Evolutionary conservation across 1,140 invertebrate genomes (phyloP).

Genomic region (Sitodiplosis mosellana): DNA sequence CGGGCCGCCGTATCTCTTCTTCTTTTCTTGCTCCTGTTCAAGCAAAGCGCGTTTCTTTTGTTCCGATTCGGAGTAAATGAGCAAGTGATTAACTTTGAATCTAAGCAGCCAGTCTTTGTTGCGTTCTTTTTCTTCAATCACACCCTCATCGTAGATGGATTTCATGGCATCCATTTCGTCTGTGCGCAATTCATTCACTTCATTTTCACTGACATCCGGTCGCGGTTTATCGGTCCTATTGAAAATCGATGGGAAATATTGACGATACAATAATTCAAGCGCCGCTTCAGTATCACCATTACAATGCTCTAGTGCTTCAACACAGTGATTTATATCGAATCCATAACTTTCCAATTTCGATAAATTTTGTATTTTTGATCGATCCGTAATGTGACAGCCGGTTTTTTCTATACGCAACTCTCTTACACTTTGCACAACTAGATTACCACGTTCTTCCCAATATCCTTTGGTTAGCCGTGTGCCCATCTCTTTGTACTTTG

Average conservation of each 20-base stretch:
- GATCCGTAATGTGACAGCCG: conserved; percentile 31
- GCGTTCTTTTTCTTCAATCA: conserved; percentile 41
- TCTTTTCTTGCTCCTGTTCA: conserved; percentile 11
- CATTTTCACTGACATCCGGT: conserved; percentile 22
- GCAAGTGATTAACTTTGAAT: conserved; percentile 44
- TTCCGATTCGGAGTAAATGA: conserved; percentile 27
- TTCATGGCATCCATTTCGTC: conserved; percentile 53
- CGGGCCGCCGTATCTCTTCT: conserved; percentile 8
- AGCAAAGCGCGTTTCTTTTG: conserved; percentile 33
- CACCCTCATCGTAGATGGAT: conserved; percentile 46
- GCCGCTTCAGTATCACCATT: conserved; percentile 42
- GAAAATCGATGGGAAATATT: conserved; percentile 39
- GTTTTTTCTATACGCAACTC: conserved; percentile 38
- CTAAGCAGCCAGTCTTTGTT: conserved; percentile 45
- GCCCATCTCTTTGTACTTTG: conserved; percentile 41
- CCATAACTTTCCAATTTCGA: conserved; percentile 51
- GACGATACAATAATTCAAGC: conserved; percentile 42
- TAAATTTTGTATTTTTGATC: conserved; percentile 44
- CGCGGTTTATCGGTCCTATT: conserved; percentile 8
- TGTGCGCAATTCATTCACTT: conserved; percentile 37
- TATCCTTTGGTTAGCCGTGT: conserved; percentile 43
- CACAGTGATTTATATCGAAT: conserved; percentile 50
- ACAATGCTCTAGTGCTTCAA: conserved; percentile 44
- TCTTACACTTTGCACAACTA: conserved; percentile 46
- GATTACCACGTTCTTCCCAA: conserved; percentile 51